Evolutionary conservation across 2,888 invertebrate species (phyloP).

Genomic region (Dermolepida albohirtum): DNA sequence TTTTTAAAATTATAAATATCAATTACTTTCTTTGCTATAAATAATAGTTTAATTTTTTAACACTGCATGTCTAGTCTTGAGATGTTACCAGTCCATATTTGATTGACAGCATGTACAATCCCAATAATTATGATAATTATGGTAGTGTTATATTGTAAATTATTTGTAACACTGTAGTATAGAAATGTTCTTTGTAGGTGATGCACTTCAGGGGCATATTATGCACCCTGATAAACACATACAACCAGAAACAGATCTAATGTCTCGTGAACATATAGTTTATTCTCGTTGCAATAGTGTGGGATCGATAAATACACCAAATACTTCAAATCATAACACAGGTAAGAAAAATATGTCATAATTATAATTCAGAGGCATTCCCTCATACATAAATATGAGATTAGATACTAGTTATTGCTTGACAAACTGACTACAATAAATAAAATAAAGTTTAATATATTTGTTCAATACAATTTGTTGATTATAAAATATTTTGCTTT

Average conservation of each 20-base stretch:
- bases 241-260: conserved; percentile 36
- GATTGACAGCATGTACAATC: conserved; percentile 40
- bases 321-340: conserved; percentile 43
- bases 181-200: conserved; percentile 25
- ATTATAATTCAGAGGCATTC: no score
- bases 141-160: conserved; percentile 24
- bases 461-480: no score
- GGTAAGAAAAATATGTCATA: conserved; percentile 24
- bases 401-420: no score
- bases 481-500: no score
- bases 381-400: no score
- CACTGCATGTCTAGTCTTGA: conserved; percentile 26
- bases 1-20: conserved; percentile 6
- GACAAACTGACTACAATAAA: no score
- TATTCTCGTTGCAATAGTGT: conserved; percentile 43
- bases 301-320: conserved; percentile 43
- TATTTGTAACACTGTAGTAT: not conserved
- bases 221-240: conserved; percentile 33
- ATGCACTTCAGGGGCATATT: conserved; percentile 33
- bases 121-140: conserved; percentile 36
- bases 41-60: conserved; percentile 22
- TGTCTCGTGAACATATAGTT: conserved; percentile 41
- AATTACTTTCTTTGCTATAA: conserved; percentile 16
- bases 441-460: no score
- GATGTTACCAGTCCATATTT: not conserved